Evolutionary conservation across 2,888 invertebrate genomes (phyloP).

Genomic region (Himalopsyche anomala): DNA sequence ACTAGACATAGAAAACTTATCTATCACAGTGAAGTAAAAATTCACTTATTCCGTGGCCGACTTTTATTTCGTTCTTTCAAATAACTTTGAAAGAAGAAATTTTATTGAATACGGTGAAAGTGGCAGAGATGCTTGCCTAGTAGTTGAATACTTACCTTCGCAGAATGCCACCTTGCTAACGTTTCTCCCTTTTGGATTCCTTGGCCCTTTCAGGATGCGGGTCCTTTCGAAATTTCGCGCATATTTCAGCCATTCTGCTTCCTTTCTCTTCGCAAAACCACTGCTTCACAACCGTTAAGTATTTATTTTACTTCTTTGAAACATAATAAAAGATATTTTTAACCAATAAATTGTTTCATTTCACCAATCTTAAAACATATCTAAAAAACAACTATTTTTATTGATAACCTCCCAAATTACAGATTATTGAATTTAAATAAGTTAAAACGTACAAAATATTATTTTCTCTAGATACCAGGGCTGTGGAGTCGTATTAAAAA

Average conservation of each 20-base stretch:
- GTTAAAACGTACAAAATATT: no score
- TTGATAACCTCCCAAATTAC: no score
- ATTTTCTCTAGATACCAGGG: no score
- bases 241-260: background rate
- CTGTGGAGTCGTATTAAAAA: no score
- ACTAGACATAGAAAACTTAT: conserved; percentile 12
- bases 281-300: background rate
- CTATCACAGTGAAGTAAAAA: conserved; percentile 8
- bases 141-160: background rate
- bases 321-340: no score
- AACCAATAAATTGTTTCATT: no score
- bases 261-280: background rate
- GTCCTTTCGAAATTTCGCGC: conserved; percentile 2
- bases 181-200: conserved; percentile 26
- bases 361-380: no score
- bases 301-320: no score
- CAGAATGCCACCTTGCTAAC: conserved; percentile 11
- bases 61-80: conserved; percentile 30
- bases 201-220: background rate
- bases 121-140: background rate
- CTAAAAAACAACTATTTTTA: no score
- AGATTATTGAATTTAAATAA: no score
- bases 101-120: conserved; percentile 2
- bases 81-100: conserved; percentile 16
- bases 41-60: background rate